These are phyloP conservation scores for Huso huso DNA, from an alignment of 2,797 vertebrate species.

Conservation along the genomic window DNA sequence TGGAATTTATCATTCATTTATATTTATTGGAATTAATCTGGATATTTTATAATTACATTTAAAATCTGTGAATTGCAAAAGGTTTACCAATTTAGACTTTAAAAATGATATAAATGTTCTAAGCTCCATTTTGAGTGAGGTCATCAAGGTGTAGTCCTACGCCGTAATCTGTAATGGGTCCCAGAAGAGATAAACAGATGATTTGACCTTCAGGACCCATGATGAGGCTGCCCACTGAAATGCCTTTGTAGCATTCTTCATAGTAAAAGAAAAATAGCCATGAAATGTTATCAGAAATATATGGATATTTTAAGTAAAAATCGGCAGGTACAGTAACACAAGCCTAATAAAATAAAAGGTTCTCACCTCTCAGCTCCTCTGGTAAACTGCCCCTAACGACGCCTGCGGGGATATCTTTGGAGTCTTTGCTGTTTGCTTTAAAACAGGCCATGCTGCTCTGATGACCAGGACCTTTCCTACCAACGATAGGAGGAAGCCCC, in stretches of 20 bases:
- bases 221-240: slow-evolving; percentile 44
- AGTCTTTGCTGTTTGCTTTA: slow-evolving; percentile 24
- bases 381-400: slow-evolving; percentile 33
- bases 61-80: too few species aligned
- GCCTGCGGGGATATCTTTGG: slow-evolving; percentile 14
- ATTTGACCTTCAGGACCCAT: slow-evolving; percentile 55
- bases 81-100: too few species aligned
- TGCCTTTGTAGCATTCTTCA: slow-evolving; percentile 49
- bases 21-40: too few species aligned
- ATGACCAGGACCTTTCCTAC: slow-evolving; percentile 36
- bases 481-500: slow-evolving; percentile 26
- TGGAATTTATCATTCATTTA: too few species aligned
- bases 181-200: slow-evolving; percentile 45
- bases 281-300: background rate
- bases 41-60: too few species aligned
- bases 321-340: background rate
- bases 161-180: slow-evolving; percentile 24
- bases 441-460: slow-evolving; percentile 42
- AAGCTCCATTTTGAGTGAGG: slow-evolving; percentile 39
- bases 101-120: slow-evolving; percentile 13
- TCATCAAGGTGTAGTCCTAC: slow-evolving; percentile 27
- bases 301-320: background rate
- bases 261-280: slow-evolving; percentile 21
- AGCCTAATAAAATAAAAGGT: background rate
- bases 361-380: slow-evolving; percentile 52